These are phyloP conservation scores for Xiphorhynchus erythropygius DNA, from an alignment of 2,797 vertebrate species.

Conservation along the genomic window DNA sequence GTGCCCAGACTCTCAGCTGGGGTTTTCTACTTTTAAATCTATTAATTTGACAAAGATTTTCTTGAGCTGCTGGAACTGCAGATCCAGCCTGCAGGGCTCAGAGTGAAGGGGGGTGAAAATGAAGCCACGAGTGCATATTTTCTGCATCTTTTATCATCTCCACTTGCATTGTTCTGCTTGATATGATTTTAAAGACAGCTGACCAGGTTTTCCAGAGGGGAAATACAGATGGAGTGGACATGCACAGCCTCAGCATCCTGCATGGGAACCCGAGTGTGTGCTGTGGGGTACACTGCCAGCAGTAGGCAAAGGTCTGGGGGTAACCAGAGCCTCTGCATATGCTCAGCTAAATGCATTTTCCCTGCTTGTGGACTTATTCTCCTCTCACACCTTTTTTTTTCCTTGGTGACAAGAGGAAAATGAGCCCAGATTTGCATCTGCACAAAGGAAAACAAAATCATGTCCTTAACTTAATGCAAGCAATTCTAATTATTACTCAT, in stretches of 20 bases:
- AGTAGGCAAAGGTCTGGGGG: background rate
- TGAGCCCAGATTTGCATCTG: background rate
- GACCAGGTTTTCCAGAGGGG: background rate
- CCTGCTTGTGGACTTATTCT: background rate
- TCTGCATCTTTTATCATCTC: constrained; percentile 15
- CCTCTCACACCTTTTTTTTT: background rate
- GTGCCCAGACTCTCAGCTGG: background rate
- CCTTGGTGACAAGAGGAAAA: background rate
- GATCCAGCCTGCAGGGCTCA: constrained; percentile 43
- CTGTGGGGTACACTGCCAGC: background rate
- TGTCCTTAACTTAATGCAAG: background rate
- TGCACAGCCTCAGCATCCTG: background rate
- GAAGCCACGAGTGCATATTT: constrained; percentile 30
- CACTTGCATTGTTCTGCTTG: constrained; percentile 21
- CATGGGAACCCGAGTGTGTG: background rate
- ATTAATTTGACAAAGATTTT: constrained; percentile 61
- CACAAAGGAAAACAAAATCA: constrained; percentile 5
- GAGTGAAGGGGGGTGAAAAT: constrained; percentile 1
- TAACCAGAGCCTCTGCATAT: background rate
- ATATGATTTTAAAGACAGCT: background rate
- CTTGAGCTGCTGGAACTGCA: constrained; percentile 33
- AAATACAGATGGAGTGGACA: background rate
- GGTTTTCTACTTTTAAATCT: constrained; percentile 46
- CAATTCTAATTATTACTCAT: constrained; percentile 16
- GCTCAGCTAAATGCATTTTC: background rate